These are phyloP conservation scores for Epicampocera succincta DNA, from an alignment of 2,888 invertebrate genomes.

Conservation along the genomic window DNA sequence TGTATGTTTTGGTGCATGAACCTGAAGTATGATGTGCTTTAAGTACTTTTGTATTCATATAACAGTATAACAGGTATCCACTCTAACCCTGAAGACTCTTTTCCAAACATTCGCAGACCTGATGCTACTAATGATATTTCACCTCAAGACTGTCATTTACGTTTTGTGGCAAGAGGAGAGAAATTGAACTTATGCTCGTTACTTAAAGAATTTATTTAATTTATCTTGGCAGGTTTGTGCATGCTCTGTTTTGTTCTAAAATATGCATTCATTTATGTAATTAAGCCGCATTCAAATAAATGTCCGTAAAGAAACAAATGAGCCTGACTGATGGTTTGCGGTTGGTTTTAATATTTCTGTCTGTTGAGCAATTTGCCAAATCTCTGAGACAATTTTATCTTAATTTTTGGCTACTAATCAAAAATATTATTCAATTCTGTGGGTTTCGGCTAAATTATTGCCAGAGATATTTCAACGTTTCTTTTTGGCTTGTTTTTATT, in stretches of 20 bases:
- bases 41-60: slow-evolving; percentile 5
- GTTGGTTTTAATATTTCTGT: not conserved
- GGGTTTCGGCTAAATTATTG: slow-evolving; percentile 1
- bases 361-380: slow-evolving; percentile 25
- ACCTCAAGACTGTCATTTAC: slow-evolving; percentile 29
- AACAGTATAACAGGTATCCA: not conserved
- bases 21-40: not conserved
- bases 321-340: not conserved
- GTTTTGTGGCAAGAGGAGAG: not conserved
- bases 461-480: too few species aligned
- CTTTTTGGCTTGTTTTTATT: too few species aligned
- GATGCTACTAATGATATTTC: slow-evolving; percentile 18
- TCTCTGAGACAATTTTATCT: slow-evolving; percentile 18
- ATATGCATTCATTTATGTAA: slow-evolving; percentile 15
- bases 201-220: slow-evolving; percentile 11
- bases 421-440: slow-evolving; percentile 10
- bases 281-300: slow-evolving; percentile 43
- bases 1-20: slow-evolving; percentile 6
- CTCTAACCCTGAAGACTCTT: not conserved
- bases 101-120: not conserved
- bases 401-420: slow-evolving; percentile 40
- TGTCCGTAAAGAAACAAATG: not conserved
- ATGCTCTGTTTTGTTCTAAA: not conserved
- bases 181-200: not conserved
- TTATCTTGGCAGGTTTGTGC: slow-evolving; percentile 11